A percentile compares a stretch with the other conserved stretches of the same genome.
Evolutionary conservation across 2,797 vertebrate genomes (phyloP).

Genomic region (Astyanax mexicanus): DNA sequence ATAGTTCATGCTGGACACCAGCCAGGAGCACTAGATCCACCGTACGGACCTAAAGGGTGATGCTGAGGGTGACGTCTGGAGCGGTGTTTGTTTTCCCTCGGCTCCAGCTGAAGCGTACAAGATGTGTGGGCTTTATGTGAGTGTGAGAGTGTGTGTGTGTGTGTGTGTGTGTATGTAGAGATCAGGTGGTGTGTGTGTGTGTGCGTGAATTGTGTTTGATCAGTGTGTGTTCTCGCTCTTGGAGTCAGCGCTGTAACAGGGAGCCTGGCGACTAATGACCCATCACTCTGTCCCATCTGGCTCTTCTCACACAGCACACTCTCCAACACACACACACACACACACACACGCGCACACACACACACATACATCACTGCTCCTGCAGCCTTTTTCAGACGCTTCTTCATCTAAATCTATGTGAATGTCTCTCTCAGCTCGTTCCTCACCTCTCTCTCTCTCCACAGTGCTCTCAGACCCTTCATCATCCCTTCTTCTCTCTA

Average conservation of each 20-base stretch:
- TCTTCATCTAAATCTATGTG: not conserved
- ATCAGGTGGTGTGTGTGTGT: conserved; percentile 13
- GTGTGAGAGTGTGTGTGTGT: conserved; percentile 16
- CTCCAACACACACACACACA: conserved; percentile 10
- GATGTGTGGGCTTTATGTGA: conserved; percentile 11
- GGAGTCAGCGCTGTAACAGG: conserved; percentile 20
- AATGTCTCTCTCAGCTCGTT: not conserved
- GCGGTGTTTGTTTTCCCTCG: conserved; percentile 24
- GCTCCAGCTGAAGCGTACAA: not conserved
- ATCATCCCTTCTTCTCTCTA: not conserved
- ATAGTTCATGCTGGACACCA: not conserved
- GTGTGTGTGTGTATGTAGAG: conserved; percentile 2
- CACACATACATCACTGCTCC: conserved; percentile 24
- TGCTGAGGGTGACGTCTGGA: not conserved
- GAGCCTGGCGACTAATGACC: conserved; percentile 45
- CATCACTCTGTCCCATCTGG: conserved; percentile 44
- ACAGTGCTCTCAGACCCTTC: too few species aligned
- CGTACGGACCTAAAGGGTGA: not conserved
- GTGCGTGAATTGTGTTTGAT: conserved; percentile 31
- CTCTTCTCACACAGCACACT: conserved; percentile 21
- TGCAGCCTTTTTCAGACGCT: not conserved
- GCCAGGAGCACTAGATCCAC: conserved; percentile 4
- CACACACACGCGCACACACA: not conserved
- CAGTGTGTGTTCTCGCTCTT: conserved; percentile 30
- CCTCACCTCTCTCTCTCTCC: not conserved